Evolutionary conservation across 2,888 invertebrate genomes (phyloP).

Genomic region (Amiota mariae): DNA sequence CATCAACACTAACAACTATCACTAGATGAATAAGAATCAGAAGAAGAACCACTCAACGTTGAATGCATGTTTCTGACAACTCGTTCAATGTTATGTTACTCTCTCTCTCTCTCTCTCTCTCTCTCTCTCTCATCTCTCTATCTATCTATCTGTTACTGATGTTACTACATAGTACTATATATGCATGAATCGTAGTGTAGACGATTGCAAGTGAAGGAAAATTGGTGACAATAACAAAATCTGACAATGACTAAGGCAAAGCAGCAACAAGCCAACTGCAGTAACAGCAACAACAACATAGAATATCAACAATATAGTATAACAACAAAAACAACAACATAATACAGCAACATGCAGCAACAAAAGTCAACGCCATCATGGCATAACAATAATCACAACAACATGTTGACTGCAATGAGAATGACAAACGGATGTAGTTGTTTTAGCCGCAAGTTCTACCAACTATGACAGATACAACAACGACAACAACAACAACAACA

Average conservation of each 20-base stretch:
- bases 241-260: slow-evolving; percentile 13
- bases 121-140: too few relatives aligned
- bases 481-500: neutral
- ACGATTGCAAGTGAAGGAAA: neutral
- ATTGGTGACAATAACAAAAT: neutral
- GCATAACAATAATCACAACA: too few relatives aligned
- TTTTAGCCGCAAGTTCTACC: slow-evolving; percentile 26
- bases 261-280: neutral
- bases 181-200: neutral
- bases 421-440: slow-evolving; percentile 19
- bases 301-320: neutral
- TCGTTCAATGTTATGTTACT: slow-evolving; percentile 26
- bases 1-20: too few relatives aligned
- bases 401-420: slow-evolving; percentile 6
- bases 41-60: slow-evolving; percentile 17
- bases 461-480: neutral
- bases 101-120: neutral
- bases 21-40: neutral
- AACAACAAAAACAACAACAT: neutral
- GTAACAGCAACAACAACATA: neutral
- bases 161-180: neutral
- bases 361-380: slow-evolving; percentile 16
- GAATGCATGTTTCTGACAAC: slow-evolving; percentile 20
- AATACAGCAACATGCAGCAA: neutral
- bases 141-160: too few relatives aligned